Base-by-base conservation (phyloP, 2,797 vertebrate genomes). In the Aphelocoma californica region DNA sequence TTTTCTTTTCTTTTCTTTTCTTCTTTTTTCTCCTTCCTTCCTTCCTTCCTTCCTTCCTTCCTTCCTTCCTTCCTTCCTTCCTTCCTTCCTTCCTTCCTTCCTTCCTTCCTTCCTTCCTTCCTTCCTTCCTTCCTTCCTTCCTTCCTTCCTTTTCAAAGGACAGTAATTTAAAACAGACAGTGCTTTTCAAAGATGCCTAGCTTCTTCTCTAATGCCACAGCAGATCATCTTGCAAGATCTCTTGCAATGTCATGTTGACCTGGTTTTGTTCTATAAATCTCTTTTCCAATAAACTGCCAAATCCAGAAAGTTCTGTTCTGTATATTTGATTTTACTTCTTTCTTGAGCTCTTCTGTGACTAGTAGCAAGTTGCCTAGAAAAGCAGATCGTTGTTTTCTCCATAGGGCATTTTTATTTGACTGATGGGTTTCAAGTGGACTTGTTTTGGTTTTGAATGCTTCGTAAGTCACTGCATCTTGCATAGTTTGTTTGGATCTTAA, bases 81-180 rank as follows among this genome's bases (percentile, higher is more conserved):
- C 42, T 44, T 44, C 19, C 42, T 44, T 44, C 9, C 9, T 44
- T 44, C 6, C 5, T 2, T 2, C 15, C 9, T 24, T 1, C 8
- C 5, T 16, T 4, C 32, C 4, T 31, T 12, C 24, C 3, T 12
- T 0, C 13, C 1, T 34, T 4, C 12, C 5, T 29, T 3, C 38
- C 16, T n/a, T 18, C 8, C 25, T n/a, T 42, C 8, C 42, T 42
- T 42, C 8, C 42, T 45, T 45, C 19, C 44, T 45, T 21, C 19
- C 19, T 10, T 73, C 5, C 11, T 60, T 40, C 13, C 10, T 19
- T 3, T 40, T 40, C 40, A 40, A 40, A 40, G 40, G 40, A 20
- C 36, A 71, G 24, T 48, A 57, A 88, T 58, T 81, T 75, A 50
- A 88, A 65, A 31, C 8, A 86, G 40, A 15, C 3, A 40, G 25